These are phyloP conservation scores for Chaetodon trifasciatus DNA, from an alignment of 2,797 vertebrate species.

Conservation along the genomic window DNA sequence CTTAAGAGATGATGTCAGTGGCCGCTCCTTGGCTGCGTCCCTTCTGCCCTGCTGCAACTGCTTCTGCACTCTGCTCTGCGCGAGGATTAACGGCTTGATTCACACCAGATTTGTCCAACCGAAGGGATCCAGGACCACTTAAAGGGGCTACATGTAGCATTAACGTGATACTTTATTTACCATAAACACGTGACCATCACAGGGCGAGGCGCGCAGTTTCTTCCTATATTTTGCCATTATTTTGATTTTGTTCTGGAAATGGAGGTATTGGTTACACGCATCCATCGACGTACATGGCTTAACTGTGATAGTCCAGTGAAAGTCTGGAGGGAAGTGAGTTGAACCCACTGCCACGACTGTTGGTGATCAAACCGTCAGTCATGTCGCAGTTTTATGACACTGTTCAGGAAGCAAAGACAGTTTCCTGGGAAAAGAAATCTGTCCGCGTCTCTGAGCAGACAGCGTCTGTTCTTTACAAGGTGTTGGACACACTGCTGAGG, in stretches of 20 bases:
- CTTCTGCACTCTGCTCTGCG: slow-evolving; percentile 23
- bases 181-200: not conserved
- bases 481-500: slow-evolving; percentile 69
- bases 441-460: slow-evolving; percentile 34
- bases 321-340: slow-evolving; percentile 15
- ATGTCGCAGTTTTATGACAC: slow-evolving; percentile 44
- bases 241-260: not conserved
- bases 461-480: slow-evolving; percentile 78
- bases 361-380: slow-evolving; percentile 43
- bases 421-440: not conserved
- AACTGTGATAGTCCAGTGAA: slow-evolving; percentile 2
- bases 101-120: slow-evolving; percentile 49
- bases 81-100: slow-evolving; percentile 41
- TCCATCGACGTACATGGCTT: slow-evolving; percentile 1
- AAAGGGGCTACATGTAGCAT: slow-evolving; percentile 15
- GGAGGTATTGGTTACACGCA: not conserved
- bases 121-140: slow-evolving; percentile 18
- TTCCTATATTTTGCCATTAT: not conserved
- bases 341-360: slow-evolving; percentile 4
- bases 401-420: slow-evolving; percentile 39
- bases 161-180: not conserved
- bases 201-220: not conserved
- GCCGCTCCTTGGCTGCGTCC: slow-evolving; percentile 52
- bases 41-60: slow-evolving; percentile 36
- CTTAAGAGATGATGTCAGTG: slow-evolving; percentile 73